These are phyloP conservation scores for Leptoteleia sp. DNA, from an alignment of 1,140 invertebrate species.

Conservation along the genomic window DNA sequence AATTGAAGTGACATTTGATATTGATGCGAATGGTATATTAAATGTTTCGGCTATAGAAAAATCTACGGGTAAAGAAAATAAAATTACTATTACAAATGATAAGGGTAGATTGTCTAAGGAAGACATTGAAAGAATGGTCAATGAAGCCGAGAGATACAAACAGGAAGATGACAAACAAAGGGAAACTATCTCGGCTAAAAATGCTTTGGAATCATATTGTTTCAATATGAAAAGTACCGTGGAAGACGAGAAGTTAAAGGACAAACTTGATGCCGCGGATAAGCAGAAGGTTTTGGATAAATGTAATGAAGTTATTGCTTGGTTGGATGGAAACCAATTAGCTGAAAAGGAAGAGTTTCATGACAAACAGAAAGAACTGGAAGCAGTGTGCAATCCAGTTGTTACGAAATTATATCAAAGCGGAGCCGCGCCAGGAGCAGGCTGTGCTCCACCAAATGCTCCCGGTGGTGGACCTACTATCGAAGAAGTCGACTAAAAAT, in stretches of 20 bases:
- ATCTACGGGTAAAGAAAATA: slow-evolving; percentile 85
- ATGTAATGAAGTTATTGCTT: slow-evolving; percentile 79
- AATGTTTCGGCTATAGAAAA: slow-evolving; percentile 83
- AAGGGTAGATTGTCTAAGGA: slow-evolving; percentile 89
- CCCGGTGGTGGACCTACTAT: slow-evolving; percentile 86
- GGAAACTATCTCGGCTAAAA: slow-evolving; percentile 83
- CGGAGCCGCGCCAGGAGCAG: slow-evolving; percentile 81
- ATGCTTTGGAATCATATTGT: slow-evolving; percentile 86
- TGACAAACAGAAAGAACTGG: slow-evolving; percentile 86
- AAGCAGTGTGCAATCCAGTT: slow-evolving; percentile 90
- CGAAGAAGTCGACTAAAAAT: slow-evolving; percentile 87
- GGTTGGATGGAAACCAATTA: slow-evolving; percentile 83
- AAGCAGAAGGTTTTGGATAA: slow-evolving; percentile 76
- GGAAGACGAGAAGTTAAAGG: slow-evolving; percentile 77
- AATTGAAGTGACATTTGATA: slow-evolving; percentile 85
- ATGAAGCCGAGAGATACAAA: slow-evolving; percentile 84
- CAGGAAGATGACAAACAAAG: slow-evolving; percentile 86
- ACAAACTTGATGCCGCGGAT: slow-evolving; percentile 76
- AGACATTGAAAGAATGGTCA: slow-evolving; percentile 91
- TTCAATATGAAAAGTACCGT: slow-evolving; percentile 85
- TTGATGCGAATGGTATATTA: slow-evolving; percentile 87
- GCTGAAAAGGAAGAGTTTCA: slow-evolving; percentile 90
- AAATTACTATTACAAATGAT: slow-evolving; percentile 93
- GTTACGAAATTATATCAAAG: slow-evolving; percentile 90
- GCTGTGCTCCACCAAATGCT: slow-evolving; percentile 79